phyloP scores from a whole-genome alignment of 2,888 invertebrate species.

The Brenthis daphne region DNA sequence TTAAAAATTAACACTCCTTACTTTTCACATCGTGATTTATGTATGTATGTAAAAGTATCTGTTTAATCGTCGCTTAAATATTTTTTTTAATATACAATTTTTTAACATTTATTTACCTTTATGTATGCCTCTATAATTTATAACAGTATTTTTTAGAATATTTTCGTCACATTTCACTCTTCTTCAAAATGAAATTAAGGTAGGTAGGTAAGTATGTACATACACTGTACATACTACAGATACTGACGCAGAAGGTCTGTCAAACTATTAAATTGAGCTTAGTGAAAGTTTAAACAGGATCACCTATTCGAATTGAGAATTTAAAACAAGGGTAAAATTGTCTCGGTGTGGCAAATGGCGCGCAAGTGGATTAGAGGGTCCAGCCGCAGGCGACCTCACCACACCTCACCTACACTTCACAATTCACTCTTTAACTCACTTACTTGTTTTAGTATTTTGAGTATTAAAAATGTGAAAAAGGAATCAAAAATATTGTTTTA shows the following conservation, averaged over 20 bases:
- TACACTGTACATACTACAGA: neutral
- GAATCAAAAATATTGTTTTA: neutral
- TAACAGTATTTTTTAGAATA: no score
- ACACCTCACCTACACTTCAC: conserved; percentile 30
- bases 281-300: conserved; percentile 73
- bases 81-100: no score
- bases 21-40: no score
- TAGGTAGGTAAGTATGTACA: neutral
- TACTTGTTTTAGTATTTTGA: conserved; percentile 10
- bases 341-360: conserved; percentile 49
- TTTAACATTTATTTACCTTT: no score
- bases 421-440: conserved; percentile 20
- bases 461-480: conserved; percentile 7
- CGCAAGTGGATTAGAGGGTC: conserved; percentile 70
- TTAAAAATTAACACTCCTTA: no score
- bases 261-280: conserved; percentile 67
- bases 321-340: conserved; percentile 75
- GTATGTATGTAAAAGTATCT: no score
- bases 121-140: no score
- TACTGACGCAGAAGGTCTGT: conserved; percentile 38
- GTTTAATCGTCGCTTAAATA: no score
- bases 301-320: conserved; percentile 67
- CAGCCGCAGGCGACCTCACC: conserved; percentile 54
- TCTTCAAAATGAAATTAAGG: no score
- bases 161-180: no score